A percentile compares a stretch with the other conserved stretches of the same genome.
phyloP scores from a whole-genome alignment of 2,797 vertebrate species.

The Catharus ustulatus region DNA sequence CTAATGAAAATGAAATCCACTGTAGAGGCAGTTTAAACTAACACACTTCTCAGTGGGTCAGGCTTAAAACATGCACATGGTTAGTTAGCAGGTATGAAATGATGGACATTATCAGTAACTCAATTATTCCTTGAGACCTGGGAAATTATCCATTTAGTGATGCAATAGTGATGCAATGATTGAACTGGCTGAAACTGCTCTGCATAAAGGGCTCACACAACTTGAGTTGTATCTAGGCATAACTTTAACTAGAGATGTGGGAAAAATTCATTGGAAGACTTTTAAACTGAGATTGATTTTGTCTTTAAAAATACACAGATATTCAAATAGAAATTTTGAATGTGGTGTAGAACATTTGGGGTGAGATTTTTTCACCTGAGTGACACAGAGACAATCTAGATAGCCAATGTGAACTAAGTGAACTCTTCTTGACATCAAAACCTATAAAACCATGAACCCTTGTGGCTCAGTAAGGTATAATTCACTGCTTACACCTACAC shows the following conservation, averaged over 20 bases:
- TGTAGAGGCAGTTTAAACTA: constrained; percentile 3
- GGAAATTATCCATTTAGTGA: not conserved
- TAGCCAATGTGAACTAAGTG: not conserved
- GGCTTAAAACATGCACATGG: not conserved
- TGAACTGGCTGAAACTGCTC: not conserved
- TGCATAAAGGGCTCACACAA: not conserved
- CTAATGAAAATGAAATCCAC: constrained; percentile 47
- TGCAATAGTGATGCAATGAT: not conserved
- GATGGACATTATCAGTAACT: not conserved
- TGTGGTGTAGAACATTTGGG: not conserved
- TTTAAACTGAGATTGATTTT: not conserved
- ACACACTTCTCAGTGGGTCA: not conserved
- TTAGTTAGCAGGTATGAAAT: not conserved
- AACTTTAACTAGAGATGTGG: not conserved
- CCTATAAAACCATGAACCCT: not conserved
- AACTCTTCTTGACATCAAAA: not conserved
- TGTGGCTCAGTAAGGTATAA: not conserved
- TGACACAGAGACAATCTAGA: not conserved
- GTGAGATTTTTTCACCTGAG: not conserved
- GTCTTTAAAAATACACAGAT: not conserved
- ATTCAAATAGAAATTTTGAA: not conserved
- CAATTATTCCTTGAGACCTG: not conserved
- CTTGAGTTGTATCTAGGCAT: not conserved
- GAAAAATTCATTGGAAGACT: not conserved
- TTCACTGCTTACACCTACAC: not conserved